Conservation (phyloP, 2,888 invertebrate species). For the Eilema sororculum region DNA sequence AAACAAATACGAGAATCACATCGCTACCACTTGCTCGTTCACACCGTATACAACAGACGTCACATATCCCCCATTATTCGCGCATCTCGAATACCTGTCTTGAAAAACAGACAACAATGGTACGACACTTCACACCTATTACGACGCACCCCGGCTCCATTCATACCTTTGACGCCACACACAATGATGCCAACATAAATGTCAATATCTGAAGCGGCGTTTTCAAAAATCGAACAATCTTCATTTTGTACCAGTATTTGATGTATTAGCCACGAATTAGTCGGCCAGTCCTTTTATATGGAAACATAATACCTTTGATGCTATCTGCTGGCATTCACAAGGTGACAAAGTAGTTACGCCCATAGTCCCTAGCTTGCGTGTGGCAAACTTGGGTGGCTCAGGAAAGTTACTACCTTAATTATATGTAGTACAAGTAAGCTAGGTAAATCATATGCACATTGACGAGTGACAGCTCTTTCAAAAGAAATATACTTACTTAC, state of each 20-base stretch:
- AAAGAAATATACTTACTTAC: background rate
- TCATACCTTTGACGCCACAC: slow-evolving; percentile 80
- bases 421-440: background rate
- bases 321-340: slow-evolving; percentile 71
- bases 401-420: slow-evolving; percentile 17
- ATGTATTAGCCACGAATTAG: slow-evolving; percentile 85
- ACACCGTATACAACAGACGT: slow-evolving; percentile 56
- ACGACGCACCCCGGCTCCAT: slow-evolving; percentile 78
- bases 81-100: slow-evolving; percentile 72
- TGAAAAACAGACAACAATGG: slow-evolving; percentile 70
- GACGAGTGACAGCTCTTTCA: background rate
- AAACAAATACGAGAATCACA: slow-evolving; percentile 25
- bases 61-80: slow-evolving; percentile 58
- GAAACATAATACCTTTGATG: slow-evolving; percentile 69
- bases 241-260: slow-evolving; percentile 75
- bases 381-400: slow-evolving; percentile 81
- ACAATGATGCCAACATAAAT: slow-evolving; percentile 82
- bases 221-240: slow-evolving; percentile 73
- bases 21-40: slow-evolving; percentile 41
- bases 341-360: slow-evolving; percentile 83
- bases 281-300: slow-evolving; percentile 74
- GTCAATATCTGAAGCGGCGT: slow-evolving; percentile 78
- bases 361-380: slow-evolving; percentile 70
- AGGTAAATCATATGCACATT: background rate
- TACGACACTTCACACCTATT: slow-evolving; percentile 85